These are phyloP conservation scores for Clarias macrocephalus DNA, from an alignment of 2,113 vertebrate genomes.

Conservation along the genomic window DNA sequence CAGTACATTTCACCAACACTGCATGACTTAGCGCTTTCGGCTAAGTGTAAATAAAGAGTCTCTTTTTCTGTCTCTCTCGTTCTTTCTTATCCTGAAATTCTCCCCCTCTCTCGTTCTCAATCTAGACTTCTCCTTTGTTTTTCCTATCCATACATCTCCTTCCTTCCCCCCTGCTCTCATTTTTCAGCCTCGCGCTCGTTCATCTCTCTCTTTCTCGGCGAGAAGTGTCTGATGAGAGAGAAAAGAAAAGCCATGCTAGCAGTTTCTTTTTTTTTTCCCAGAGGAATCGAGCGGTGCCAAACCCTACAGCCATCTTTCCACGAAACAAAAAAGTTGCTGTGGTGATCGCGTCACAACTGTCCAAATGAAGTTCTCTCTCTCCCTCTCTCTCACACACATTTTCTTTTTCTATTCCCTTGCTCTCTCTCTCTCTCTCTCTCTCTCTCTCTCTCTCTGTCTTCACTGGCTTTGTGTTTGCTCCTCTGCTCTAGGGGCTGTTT, in stretches of 20 bases:
- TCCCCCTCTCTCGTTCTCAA: slow-evolving; percentile 2
- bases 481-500: slow-evolving; percentile 17
- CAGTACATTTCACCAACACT: background rate
- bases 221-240: slow-evolving; percentile 56
- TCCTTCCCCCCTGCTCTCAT: slow-evolving; percentile 21
- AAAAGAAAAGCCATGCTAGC: background rate
- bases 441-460: slow-evolving; percentile 35
- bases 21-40: background rate
- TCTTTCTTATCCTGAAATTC: slow-evolving; percentile 36
- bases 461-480: slow-evolving; percentile 17
- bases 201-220: slow-evolving; percentile 43
- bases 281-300: slow-evolving; percentile 57
- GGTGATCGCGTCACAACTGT: slow-evolving; percentile 68
- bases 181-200: slow-evolving; percentile 20
- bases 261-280: background rate
- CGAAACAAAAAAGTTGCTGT: slow-evolving; percentile 68
- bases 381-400: slow-evolving; percentile 55
- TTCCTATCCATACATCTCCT: slow-evolving; percentile 33
- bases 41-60: background rate
- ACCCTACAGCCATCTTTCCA: slow-evolving; percentile 68
- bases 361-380: slow-evolving; percentile 64
- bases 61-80: slow-evolving; percentile 42
- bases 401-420: slow-evolving; percentile 21
- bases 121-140: slow-evolving; percentile 28
- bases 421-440: slow-evolving; percentile 40